A percentile compares a stretch with the other conserved stretches of the same genome.
Conservation (phyloP, 2,113 vertebrate genomes). For the Xenopus laevis region DNA sequence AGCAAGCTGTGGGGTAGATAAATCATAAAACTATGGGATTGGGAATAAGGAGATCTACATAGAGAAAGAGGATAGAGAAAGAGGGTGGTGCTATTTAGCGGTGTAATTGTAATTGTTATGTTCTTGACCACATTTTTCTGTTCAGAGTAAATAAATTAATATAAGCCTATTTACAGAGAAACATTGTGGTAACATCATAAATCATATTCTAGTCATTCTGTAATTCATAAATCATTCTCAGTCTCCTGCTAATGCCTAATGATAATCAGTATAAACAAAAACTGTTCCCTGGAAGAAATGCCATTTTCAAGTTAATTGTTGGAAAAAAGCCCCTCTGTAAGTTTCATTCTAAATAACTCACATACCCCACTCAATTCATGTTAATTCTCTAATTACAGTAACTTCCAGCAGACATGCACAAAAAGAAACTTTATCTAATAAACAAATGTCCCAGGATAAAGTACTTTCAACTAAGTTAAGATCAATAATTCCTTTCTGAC, state of each 20-base stretch:
- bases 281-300: slow-evolving; percentile 20
- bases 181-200: background rate
- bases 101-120: too few species aligned
- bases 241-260: slow-evolving; percentile 30
- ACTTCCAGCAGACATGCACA: slow-evolving; percentile 48
- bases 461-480: slow-evolving; percentile 44
- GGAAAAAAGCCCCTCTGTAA: slow-evolving; percentile 18
- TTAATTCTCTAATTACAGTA: slow-evolving; percentile 50
- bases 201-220: slow-evolving; percentile 19
- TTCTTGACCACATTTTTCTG: too few species aligned
- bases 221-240: slow-evolving; percentile 1
- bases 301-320: slow-evolving; percentile 10
- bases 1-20: too few species aligned
- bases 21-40: too few species aligned
- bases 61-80: too few species aligned
- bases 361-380: slow-evolving; percentile 45
- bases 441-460: slow-evolving; percentile 29
- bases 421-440: slow-evolving; percentile 46
- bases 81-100: too few species aligned
- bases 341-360: slow-evolving; percentile 38
- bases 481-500: slow-evolving; percentile 19
- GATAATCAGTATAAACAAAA: slow-evolving; percentile 38
- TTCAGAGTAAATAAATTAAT: too few species aligned
- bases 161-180: too few species aligned
- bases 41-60: too few species aligned